Conservation (phyloP, 37 sponge, comb jelly and placozoan genomes). For the Beroe forskalii region DNA sequence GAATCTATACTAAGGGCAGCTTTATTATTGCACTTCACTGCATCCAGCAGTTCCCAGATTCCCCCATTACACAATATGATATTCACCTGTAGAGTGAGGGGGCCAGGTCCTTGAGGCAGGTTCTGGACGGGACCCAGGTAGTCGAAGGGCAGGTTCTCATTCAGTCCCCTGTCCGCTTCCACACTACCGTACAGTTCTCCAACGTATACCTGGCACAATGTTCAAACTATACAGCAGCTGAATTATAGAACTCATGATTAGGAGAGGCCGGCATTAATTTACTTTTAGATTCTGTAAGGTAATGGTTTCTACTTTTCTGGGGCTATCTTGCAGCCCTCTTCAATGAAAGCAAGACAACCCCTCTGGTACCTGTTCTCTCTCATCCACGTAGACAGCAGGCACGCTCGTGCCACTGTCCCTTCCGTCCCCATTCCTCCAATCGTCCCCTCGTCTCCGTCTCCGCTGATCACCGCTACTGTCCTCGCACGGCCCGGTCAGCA, state of each 20-base stretch:
- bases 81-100: constrained; percentile 23
- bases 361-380: constrained; percentile 39
- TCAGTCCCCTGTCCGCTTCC: background rate
- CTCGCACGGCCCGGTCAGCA: background rate
- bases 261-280: too few species aligned
- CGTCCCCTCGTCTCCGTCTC: background rate
- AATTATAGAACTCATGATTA: too few species aligned
- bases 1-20: too few species aligned
- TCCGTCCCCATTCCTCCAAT: too few species aligned
- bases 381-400: constrained; percentile 49
- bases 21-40: too few species aligned
- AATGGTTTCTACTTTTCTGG: too few species aligned
- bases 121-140: constrained; percentile 36
- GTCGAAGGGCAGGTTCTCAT: constrained; percentile 33
- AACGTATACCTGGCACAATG: constrained; percentile 60
- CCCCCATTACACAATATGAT: background rate
- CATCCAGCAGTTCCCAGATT: too few species aligned
- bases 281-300: too few species aligned
- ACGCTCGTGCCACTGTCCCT: background rate
- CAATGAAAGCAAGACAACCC: too few species aligned
- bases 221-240: too few species aligned
- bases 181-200: constrained; percentile 36
- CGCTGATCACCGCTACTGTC: background rate
- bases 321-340: too few species aligned
- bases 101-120: background rate